phyloP scores from a whole-genome alignment of 2,888 invertebrate genomes.

The Leptarthrus brevirostris region DNA sequence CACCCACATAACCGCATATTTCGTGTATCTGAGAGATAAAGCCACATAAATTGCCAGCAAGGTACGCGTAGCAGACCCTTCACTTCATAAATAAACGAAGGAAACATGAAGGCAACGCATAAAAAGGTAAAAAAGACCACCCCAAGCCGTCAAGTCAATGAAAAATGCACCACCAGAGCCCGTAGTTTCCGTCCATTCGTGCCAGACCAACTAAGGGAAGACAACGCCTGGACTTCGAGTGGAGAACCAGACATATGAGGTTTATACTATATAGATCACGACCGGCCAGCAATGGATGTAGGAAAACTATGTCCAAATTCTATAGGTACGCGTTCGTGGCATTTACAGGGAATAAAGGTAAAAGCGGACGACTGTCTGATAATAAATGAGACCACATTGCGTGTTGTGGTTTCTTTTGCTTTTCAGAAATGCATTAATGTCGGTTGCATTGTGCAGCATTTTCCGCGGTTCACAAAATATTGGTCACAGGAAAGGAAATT shows the following conservation, averaged over 20 bases:
- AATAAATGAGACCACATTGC: conserved; percentile 38
- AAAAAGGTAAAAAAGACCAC: conserved; percentile 24
- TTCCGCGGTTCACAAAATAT: conserved; percentile 5
- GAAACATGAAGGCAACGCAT: conserved; percentile 11
- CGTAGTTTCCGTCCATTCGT: conserved; percentile 7
- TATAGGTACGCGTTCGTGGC: conserved; percentile 8
- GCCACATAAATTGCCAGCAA: conserved; percentile 36
- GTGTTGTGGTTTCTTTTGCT: conserved; percentile 17
- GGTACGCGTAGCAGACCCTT: conserved; percentile 13
- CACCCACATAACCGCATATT: conserved; percentile 23
- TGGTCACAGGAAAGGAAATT: conserved; percentile 6
- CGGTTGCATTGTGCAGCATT: conserved; percentile 16
- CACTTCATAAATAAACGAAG: conserved; percentile 32
- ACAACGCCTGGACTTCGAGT: background rate
- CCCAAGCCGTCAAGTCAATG: conserved; percentile 1
- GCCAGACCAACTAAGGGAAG: background rate
- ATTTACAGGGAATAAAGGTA: conserved; percentile 9
- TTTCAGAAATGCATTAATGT: background rate
- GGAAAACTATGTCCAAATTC: background rate
- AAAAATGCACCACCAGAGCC: conserved; percentile 30
- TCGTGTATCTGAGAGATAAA: conserved; percentile 15
- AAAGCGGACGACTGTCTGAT: conserved; percentile 25
- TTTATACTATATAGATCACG: background rate
- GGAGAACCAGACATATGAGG: conserved; percentile 26
- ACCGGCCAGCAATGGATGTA: background rate